Base-by-base conservation (phyloP, 2,888 invertebrate genomes). In the Lamellibrachia columna region DNA sequence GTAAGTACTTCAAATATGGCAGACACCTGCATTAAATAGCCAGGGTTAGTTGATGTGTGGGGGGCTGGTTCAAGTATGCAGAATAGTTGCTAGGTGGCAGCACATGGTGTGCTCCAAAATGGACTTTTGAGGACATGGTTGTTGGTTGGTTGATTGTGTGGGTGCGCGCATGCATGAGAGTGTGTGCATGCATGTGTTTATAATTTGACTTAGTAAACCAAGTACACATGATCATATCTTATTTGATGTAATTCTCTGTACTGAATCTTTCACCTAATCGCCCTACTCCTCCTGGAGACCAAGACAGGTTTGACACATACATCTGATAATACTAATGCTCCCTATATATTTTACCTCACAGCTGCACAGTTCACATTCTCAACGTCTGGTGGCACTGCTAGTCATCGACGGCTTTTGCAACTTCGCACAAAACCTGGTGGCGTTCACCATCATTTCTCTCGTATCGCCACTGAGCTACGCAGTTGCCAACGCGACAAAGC, bases 381-480 rank as follows among this genome's bases (percentile, higher is more conserved):
- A 94, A 6, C 93, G 95, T 15, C 94, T 94, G 75, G n/a, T 96
- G 8, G 93, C 97, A 4, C 96, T 98, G 93, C 96, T 98, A 75
- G 97, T 98, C 93, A 96, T 97, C 40, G 99, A 99, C 97, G 99
- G 99, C 28, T 97, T 98, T 92, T 97, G 99, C 94, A 99, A 98
- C 96, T 99, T 99, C 98, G 97, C 98, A 94, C 99, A 99, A 97
- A 99, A 99, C 96, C 98, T 99, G 95, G 98, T 99, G 92, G 99
- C 99, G 0, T 99, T 99, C 97, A 98, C 98, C 95, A 98, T 99
- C 92, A 97, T 99, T 94, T 98, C 98, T 92, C 95, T 97, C 95
- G 98, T 99, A 90, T 98, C 99, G n/a, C 99, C 99, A 90, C 97
- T 99, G 60, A 98, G 98, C 0, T 99, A 99, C 97, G 99, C 99